These are phyloP conservation scores for Pyrgus malvae DNA, from an alignment of 2,888 invertebrate species.

Conservation along the genomic window DNA sequence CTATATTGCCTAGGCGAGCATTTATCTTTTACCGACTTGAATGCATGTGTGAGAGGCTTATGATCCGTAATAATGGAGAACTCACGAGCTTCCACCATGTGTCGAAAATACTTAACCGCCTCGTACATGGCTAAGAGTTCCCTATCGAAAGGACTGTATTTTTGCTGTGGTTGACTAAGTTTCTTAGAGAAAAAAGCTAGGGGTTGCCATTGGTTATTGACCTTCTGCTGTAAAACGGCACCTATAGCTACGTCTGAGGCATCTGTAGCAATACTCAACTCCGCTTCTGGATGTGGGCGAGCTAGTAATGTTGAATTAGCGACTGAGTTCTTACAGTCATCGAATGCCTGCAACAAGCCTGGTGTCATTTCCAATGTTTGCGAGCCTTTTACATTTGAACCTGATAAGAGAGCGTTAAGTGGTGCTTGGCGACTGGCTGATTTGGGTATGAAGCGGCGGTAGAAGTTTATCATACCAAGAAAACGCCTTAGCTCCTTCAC, in stretches of 20 bases:
- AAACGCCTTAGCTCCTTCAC: slow-evolving; percentile 22
- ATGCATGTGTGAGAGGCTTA: slow-evolving; percentile 40
- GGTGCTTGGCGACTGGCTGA: slow-evolving; percentile 31
- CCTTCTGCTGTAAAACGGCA: slow-evolving; percentile 46
- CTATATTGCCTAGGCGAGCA: no score
- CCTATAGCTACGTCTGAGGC: slow-evolving; percentile 50
- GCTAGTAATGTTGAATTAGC: slow-evolving; percentile 39
- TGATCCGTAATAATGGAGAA: slow-evolving; percentile 37
- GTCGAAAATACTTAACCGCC: slow-evolving; percentile 47
- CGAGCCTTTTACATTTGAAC: slow-evolving; percentile 37
- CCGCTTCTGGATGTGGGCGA: slow-evolving; percentile 38
- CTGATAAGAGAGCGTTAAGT: slow-evolving; percentile 16
- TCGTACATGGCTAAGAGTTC: slow-evolving; percentile 36
- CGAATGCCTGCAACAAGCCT: slow-evolving; percentile 35
- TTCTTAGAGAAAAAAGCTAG: slow-evolving; percentile 52
- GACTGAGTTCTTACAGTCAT: slow-evolving; percentile 40
- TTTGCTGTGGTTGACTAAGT: slow-evolving; percentile 42
- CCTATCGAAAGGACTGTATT: slow-evolving; percentile 49
- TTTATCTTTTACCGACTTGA: slow-evolving; percentile 33
- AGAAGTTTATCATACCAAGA: slow-evolving; percentile 30
- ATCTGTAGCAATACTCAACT: slow-evolving; percentile 41
- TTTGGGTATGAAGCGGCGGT: slow-evolving; percentile 29
- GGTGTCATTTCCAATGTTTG: slow-evolving; percentile 35
- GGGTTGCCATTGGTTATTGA: slow-evolving; percentile 41
- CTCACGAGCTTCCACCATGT: slow-evolving; percentile 51